A percentile compares a stretch with the other conserved stretches of the same genome.
phyloP scores from a whole-genome alignment of 92 coral and sea anemone genomes.

The Phenganax stokvisi region DNA sequence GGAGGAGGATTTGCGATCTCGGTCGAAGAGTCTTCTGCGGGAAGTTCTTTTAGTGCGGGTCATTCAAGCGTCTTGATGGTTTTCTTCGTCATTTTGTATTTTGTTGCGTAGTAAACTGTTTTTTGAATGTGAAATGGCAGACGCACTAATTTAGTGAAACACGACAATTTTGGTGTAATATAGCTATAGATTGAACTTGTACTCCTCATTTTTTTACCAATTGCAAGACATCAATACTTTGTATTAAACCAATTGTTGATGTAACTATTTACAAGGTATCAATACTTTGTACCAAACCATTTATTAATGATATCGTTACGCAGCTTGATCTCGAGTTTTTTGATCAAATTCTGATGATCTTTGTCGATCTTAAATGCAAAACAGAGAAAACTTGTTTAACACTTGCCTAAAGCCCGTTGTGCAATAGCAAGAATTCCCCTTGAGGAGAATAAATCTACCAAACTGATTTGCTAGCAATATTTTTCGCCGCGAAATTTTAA shows the following conservation, averaged over 20 bases:
- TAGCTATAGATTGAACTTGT: too few species aligned
- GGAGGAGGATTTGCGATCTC: constrained; percentile 32
- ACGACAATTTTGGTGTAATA: too few species aligned
- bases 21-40: neutral
- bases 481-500: too few species aligned
- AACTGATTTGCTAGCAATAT: too few species aligned
- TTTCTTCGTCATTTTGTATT: neutral
- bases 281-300: constrained; percentile 84
- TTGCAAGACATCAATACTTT: too few species aligned
- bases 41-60: neutral
- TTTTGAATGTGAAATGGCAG: neutral
- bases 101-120: neutral
- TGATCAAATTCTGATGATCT: constrained; percentile 63
- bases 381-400: neutral
- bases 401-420: neutral
- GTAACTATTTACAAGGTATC: neutral
- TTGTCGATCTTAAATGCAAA: constrained; percentile 49
- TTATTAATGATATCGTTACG: constrained; percentile 62
- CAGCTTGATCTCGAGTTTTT: constrained; percentile 58
- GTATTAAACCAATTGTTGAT: too few species aligned
- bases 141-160: too few species aligned
- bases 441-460: too few species aligned
- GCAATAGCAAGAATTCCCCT: neutral
- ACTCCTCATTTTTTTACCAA: too few species aligned
- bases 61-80: neutral